Conservation (phyloP, 1,140 invertebrate genomes). For the Pachyrhynchus sulphureomaculatus region DNA sequence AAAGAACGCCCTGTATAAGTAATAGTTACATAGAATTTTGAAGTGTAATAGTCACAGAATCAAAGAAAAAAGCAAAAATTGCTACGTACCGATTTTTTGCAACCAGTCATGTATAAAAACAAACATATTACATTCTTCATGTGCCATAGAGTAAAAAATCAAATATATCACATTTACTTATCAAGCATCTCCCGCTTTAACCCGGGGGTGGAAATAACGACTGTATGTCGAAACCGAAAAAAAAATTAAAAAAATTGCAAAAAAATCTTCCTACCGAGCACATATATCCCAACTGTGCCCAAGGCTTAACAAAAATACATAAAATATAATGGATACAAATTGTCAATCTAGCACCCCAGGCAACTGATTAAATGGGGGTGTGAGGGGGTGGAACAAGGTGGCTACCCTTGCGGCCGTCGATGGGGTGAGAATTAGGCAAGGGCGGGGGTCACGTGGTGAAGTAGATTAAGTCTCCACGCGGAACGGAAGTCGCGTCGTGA, state of each 20-base stretch:
- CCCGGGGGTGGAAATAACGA: slow-evolving; percentile 34
- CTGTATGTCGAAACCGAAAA: slow-evolving; percentile 28
- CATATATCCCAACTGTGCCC: slow-evolving; percentile 8
- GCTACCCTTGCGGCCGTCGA: not conserved
- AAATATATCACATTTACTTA: slow-evolving; percentile 45
- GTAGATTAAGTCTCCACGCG: slow-evolving; percentile 13
- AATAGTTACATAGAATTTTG: no score
- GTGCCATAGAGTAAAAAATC: no score
- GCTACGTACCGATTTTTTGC: no score
- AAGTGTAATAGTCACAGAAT: no score
- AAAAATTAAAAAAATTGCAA: not conserved
- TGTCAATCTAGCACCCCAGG: slow-evolving; percentile 46
- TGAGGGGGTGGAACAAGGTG: not conserved
- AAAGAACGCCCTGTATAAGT: no score
- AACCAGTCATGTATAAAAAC: no score
- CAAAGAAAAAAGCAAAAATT: no score
- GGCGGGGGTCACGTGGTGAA: slow-evolving; percentile 18
- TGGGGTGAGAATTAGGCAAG: slow-evolving; percentile 10
- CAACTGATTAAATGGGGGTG: slow-evolving; percentile 39
- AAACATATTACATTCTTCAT: no score
- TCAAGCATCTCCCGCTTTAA: slow-evolving; percentile 38
- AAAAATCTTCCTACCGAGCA: not conserved
- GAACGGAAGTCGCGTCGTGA: not conserved
- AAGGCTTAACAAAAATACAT: slow-evolving; percentile 42
- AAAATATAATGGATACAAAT: slow-evolving; percentile 51